Percentiles rank a stretch among this genome's conserved stretches.
Evolutionary conservation across 2,113 vertebrate species (phyloP).

Genomic region (Siphamia tubifer): DNA sequence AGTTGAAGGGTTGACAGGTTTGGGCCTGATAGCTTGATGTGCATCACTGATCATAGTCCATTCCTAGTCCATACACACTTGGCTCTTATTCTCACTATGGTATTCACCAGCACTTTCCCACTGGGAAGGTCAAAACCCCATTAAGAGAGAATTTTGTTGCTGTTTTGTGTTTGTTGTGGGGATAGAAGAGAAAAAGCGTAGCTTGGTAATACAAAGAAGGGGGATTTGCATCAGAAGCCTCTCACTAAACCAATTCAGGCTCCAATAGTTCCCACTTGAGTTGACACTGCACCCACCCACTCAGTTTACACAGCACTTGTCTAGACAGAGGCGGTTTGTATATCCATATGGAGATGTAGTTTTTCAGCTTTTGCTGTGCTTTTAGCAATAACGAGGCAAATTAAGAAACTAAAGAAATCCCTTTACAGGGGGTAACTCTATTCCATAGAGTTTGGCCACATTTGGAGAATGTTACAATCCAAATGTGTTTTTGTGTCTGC

Average conservation of each 20-base stretch:
- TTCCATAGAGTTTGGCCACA: neutral
- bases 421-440: neutral
- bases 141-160: constrained; percentile 54
- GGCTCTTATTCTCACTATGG: constrained; percentile 35
- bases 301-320: neutral
- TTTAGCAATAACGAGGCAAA: neutral
- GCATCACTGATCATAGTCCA: constrained; percentile 53
- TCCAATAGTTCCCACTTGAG: constrained; percentile 4
- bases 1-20: constrained; percentile 41
- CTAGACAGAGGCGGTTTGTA: constrained; percentile 20
- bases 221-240: constrained; percentile 34
- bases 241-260: neutral
- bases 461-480: neutral
- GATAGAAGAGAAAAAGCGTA: constrained; percentile 25
- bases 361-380: neutral
- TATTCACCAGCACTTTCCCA: constrained; percentile 59
- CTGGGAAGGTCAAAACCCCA: constrained; percentile 56
- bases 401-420: neutral
- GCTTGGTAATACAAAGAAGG: constrained; percentile 22
- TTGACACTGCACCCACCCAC: constrained; percentile 5
- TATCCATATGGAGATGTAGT: neutral
- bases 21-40: constrained; percentile 44
- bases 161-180: constrained; percentile 44
- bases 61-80: constrained; percentile 36
- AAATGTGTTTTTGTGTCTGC: neutral